A percentile compares a stretch with the other conserved stretches of the same genome.
phyloP scores from a whole-genome alignment of 2,113 vertebrate species.

The Indicator indicator region DNA sequence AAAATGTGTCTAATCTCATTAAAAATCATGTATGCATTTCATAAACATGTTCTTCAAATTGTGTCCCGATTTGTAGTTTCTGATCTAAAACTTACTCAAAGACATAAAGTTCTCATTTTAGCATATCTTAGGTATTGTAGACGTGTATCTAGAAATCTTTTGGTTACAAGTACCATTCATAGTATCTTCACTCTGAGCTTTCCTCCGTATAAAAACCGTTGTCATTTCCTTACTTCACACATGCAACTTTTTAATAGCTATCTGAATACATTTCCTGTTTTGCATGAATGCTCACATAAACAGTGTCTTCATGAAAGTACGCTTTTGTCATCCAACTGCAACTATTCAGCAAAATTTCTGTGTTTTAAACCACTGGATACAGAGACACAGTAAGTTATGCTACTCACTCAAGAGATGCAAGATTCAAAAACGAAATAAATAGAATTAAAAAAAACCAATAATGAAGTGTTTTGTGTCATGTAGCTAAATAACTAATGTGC shows the following conservation, averaged over 20 bases:
- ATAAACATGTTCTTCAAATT: background rate
- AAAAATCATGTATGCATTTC: background rate
- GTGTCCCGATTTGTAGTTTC: background rate
- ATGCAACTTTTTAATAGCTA: background rate
- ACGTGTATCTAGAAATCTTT: background rate
- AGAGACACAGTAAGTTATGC: background rate
- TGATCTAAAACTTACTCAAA: background rate
- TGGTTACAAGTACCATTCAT: background rate
- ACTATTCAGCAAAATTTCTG: background rate
- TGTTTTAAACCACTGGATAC: background rate
- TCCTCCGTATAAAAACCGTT: background rate
- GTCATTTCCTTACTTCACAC: background rate
- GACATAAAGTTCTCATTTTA: background rate
- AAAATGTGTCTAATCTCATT: background rate
- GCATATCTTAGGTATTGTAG: background rate
- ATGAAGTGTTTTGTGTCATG: background rate
- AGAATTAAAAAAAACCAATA: background rate
- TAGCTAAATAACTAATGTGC: background rate
- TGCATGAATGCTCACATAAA: background rate
- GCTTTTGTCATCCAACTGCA: background rate
- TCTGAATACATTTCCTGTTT: background rate
- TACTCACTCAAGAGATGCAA: background rate
- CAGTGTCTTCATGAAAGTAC: background rate
- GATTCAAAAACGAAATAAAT: background rate
- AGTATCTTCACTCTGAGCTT: background rate